Conservation (phyloP, 2,888 invertebrate species). For the Microctonus aethiopoides region DNA sequence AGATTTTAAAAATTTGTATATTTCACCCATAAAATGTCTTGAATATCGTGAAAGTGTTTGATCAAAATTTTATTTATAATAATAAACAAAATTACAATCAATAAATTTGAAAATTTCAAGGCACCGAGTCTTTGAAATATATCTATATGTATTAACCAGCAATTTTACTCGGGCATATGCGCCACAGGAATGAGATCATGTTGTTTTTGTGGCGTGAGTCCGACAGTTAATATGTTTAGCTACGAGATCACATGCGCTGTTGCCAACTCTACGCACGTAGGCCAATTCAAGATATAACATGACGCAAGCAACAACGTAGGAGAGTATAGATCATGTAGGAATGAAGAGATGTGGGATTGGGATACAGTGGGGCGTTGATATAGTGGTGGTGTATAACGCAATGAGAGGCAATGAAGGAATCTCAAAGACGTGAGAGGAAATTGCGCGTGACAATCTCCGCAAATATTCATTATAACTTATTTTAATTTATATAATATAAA, state of each 20-base stretch:
- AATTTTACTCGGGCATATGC: constrained; percentile 45
- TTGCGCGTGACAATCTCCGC: background rate
- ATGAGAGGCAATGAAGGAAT: background rate
- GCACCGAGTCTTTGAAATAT: too few relatives aligned
- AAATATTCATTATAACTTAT: too few relatives aligned
- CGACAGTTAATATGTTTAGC: constrained; percentile 67
- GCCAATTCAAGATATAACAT: constrained; percentile 12
- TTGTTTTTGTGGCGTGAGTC: constrained; percentile 67
- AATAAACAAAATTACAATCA: too few relatives aligned
- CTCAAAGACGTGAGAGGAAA: background rate
- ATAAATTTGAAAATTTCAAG: too few relatives aligned
- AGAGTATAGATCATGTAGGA: background rate
- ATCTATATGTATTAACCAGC: background rate
- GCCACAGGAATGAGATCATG: constrained; percentile 64
- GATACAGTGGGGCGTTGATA: background rate
- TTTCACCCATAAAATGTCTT: too few relatives aligned
- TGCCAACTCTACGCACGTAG: constrained; percentile 43
- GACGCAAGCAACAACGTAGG: constrained; percentile 32
- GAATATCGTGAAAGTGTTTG: too few relatives aligned
- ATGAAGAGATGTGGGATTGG: background rate
- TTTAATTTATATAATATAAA: too few relatives aligned
- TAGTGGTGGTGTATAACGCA: background rate
- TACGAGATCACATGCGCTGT: constrained; percentile 43
- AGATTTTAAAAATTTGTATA: too few relatives aligned
- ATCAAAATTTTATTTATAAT: too few relatives aligned